Conservation (phyloP, 2,888 invertebrate genomes). For the Sarcophaga subvicina region DNA sequence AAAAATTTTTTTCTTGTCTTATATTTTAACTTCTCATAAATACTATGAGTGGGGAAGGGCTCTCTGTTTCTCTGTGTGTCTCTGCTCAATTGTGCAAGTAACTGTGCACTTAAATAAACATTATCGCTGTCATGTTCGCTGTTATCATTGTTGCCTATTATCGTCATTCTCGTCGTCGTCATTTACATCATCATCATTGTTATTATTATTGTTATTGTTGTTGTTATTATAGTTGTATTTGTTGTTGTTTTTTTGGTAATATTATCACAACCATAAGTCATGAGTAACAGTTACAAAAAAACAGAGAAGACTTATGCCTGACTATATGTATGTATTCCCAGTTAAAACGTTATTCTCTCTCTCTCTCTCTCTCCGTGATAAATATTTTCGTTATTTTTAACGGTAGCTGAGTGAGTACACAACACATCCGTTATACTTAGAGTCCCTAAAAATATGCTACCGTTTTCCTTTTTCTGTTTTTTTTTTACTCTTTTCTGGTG, state of each 20-base stretch:
- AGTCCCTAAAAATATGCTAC: constrained; percentile 55
- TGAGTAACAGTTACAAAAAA: not conserved
- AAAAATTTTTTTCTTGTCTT: not conserved
- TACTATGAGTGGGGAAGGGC: not conserved
- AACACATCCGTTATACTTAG: not conserved
- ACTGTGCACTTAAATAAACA: constrained; percentile 40
- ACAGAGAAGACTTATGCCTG: not conserved
- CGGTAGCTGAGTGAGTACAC: not conserved
- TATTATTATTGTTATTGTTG: constrained; percentile 34
- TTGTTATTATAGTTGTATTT: constrained; percentile 26
- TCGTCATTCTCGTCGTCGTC: too few relatives aligned
- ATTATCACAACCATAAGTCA: constrained; percentile 34
- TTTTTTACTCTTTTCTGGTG: not conserved
- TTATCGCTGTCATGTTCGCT: constrained; percentile 33
- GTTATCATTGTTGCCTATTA: constrained; percentile 26
- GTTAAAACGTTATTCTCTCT: not conserved
- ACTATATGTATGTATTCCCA: too few relatives aligned
- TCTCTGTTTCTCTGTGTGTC: not conserved
- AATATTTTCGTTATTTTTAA: too few relatives aligned
- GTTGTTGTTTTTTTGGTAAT: not conserved
- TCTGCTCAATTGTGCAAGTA: constrained; percentile 18
- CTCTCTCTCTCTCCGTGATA: not conserved
- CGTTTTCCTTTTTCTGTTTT: not conserved
- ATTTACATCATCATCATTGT: constrained; percentile 30
- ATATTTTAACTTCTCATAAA: not conserved